phyloP scores from a whole-genome alignment of 1,140 invertebrate species.

The Ylistrum balloti region DNA sequence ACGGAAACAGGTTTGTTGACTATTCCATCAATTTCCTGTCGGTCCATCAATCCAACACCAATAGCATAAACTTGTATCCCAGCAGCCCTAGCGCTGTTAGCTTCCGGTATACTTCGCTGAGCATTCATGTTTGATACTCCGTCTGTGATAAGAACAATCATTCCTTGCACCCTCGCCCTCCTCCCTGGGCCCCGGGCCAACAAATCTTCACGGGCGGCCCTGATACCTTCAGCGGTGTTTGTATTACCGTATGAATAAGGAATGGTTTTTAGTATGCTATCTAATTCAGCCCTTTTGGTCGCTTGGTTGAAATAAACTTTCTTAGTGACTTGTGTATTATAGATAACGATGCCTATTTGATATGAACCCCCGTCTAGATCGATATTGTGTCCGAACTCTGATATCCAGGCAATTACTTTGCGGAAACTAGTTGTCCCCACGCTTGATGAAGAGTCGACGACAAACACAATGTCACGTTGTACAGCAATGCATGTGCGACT shows the following conservation, averaged over 20 bases:
- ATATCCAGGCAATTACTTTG: constrained; percentile 71
- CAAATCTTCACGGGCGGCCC: constrained; percentile 66
- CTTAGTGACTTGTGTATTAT: constrained; percentile 71
- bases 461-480: constrained; percentile 69
- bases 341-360: constrained; percentile 70
- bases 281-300: constrained; percentile 59
- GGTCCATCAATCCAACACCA: constrained; percentile 63
- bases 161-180: constrained; percentile 66
- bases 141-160: constrained; percentile 74
- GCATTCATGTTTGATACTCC: constrained; percentile 76
- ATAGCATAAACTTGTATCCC: constrained; percentile 59
- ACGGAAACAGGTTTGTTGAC: constrained; percentile 58
- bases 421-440: constrained; percentile 71
- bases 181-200: constrained; percentile 69
- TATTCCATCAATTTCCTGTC: constrained; percentile 64
- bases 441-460: constrained; percentile 75
- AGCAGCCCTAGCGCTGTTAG: constrained; percentile 61
- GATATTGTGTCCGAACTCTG: constrained; percentile 70
- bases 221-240: constrained; percentile 72
- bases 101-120: constrained; percentile 70
- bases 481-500: not conserved
- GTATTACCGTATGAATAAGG: constrained; percentile 74
- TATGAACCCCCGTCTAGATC: constrained; percentile 70
- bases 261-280: constrained; percentile 66
- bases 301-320: constrained; percentile 72